These are phyloP conservation scores for Haemorhous mexicanus DNA, from an alignment of 2,113 vertebrate species.

Conservation along the genomic window DNA sequence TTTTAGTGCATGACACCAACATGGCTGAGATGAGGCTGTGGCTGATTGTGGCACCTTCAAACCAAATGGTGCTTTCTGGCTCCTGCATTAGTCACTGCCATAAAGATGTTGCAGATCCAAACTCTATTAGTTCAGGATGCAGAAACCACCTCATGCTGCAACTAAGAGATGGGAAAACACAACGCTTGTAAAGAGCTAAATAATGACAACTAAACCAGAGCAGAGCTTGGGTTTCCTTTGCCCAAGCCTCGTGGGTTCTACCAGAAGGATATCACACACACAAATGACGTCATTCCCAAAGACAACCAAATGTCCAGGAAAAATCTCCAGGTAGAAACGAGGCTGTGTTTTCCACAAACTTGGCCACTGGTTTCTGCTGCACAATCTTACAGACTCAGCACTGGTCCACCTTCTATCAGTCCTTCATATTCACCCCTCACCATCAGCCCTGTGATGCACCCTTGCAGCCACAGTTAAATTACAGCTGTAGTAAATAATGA, in stretches of 20 bases:
- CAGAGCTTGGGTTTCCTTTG: neutral
- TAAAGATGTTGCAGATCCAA: neutral
- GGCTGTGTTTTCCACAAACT: accelerated
- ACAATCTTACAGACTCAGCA: neutral
- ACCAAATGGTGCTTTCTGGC: neutral
- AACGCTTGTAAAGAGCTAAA: neutral
- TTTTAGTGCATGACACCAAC: neutral
- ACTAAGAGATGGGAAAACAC: neutral
- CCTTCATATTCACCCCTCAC: neutral
- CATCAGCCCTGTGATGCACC: neutral
- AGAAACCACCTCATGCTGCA: neutral
- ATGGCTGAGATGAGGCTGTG: neutral
- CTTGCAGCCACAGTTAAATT: neutral
- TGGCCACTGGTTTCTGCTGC: neutral
- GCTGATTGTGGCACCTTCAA: neutral
- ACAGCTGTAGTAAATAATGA: neutral
- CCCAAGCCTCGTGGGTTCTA: neutral
- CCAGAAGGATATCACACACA: neutral
- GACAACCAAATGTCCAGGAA: neutral
- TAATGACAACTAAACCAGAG: neutral
- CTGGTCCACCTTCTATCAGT: neutral
- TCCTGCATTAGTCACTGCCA: conserved; percentile 4
- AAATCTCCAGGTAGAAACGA: neutral
- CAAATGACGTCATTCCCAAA: neutral
- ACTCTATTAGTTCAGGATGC: neutral